Percentiles rank a stretch among this genome's conserved stretches.
Evolutionary conservation across 2,113 vertebrate genomes (phyloP).

Genomic region (Alethe castanea): DNA sequence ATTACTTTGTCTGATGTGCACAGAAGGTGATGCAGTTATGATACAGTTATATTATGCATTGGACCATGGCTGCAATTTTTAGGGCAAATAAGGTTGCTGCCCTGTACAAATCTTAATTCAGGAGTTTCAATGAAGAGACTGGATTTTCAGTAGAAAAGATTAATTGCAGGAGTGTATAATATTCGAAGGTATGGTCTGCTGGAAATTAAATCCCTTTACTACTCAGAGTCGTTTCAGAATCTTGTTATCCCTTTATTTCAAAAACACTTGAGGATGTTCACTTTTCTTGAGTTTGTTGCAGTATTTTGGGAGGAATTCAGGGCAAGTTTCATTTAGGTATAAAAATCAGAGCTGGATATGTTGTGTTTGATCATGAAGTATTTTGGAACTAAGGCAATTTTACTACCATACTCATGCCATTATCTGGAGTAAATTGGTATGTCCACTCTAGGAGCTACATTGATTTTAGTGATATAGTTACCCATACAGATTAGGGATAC

Average conservation of each 20-base stretch:
- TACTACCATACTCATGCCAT: accelerated
- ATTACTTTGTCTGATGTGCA: background rate
- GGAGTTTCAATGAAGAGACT: background rate
- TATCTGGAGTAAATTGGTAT: background rate
- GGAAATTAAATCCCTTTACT: background rate
- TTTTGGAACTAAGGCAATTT: background rate
- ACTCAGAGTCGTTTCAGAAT: background rate
- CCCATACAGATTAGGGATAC: background rate
- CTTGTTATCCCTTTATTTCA: background rate
- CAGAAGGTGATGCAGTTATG: background rate
- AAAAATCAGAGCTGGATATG: background rate
- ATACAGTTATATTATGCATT: background rate
- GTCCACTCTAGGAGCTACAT: background rate
- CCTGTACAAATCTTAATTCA: background rate
- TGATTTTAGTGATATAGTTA: background rate
- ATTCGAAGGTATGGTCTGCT: background rate
- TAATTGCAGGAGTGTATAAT: background rate
- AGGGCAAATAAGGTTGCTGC: background rate
- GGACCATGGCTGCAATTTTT: background rate
- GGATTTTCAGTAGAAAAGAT: background rate
- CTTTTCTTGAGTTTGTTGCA: background rate
- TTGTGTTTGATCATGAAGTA: background rate
- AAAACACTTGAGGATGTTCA: background rate
- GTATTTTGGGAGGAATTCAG: background rate
- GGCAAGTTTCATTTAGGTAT: background rate